Evolutionary conservation across 2,888 invertebrate genomes (phyloP).

Genomic region (Chymomyza caudatula): DNA sequence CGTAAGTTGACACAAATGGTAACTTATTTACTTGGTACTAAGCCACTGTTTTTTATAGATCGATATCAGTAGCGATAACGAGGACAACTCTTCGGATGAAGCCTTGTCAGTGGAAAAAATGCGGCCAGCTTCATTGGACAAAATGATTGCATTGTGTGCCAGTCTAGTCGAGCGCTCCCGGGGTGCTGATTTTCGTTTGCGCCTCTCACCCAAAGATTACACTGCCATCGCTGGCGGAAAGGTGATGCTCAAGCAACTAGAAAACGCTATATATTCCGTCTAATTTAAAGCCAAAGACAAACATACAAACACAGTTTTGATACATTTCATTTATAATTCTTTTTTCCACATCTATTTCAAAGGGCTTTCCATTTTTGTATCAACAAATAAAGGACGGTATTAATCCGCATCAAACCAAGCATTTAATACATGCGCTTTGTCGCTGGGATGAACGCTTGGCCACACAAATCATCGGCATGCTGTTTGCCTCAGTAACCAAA

Average conservation of each 20-base stretch:
- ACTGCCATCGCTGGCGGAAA: conserved; percentile 91
- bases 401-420: conserved; percentile 93
- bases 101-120: conserved; percentile 83
- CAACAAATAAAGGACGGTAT: conserved; percentile 96
- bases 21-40: not conserved
- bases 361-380: conserved; percentile 95
- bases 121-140: conserved; percentile 93
- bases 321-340: conserved; percentile 14
- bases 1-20: conserved; percentile 77
- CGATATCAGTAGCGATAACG: conserved; percentile 78
- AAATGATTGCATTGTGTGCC: conserved; percentile 95
- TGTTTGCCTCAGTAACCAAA: conserved; percentile 93
- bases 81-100: conserved; percentile 80
- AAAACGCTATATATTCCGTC: conserved; percentile 30
- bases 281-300: conserved; percentile 15
- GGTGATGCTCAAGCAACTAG: conserved; percentile 78
- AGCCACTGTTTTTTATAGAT: conserved; percentile 53
- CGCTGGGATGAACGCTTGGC: conserved; percentile 94
- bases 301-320: too few species aligned
- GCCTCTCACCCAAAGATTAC: conserved; percentile 87
- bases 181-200: conserved; percentile 85
- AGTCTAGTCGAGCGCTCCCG: conserved; percentile 92
- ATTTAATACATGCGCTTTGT: conserved; percentile 93
- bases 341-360: conserved; percentile 61
- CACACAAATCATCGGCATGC: conserved; percentile 91